Evolutionary conservation across 1,140 invertebrate species (phyloP).

Genomic region (Nomia melanderi): DNA sequence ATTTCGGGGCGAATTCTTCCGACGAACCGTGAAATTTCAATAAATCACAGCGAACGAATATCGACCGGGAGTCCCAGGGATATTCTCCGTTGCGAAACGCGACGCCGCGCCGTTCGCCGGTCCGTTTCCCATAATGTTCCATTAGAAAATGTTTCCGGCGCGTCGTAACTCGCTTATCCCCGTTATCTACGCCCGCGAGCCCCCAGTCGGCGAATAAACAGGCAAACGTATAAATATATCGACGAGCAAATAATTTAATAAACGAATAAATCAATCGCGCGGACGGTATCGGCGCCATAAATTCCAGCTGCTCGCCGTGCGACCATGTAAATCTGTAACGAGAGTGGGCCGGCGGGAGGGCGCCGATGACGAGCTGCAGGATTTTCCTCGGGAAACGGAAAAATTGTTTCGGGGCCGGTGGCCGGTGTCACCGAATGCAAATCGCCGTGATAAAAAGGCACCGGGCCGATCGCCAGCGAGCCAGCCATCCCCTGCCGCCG

Average conservation of each 20-base stretch:
- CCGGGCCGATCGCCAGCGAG: background rate
- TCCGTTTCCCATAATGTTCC: no score
- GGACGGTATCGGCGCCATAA: background rate
- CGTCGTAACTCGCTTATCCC: no score
- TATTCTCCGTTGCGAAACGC: background rate
- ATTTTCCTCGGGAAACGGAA: background rate
- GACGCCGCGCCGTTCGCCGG: background rate
- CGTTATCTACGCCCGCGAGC: no score
- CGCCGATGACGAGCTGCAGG: background rate
- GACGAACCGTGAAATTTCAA: background rate
- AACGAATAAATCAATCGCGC: background rate
- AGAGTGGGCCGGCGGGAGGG: background rate
- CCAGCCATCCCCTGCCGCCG: background rate
- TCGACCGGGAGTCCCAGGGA: background rate
- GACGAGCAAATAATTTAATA: background rate
- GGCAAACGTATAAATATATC: no score
- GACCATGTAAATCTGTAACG: no score
- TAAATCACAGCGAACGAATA: background rate
- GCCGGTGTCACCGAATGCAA: slow-evolving; percentile 26
- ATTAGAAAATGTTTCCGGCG: no score
- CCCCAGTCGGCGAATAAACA: no score
- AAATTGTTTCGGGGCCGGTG: slow-evolving; percentile 3
- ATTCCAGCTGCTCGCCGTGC: background rate
- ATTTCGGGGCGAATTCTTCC: background rate
- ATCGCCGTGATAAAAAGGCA: slow-evolving; percentile 21